These are phyloP conservation scores for Actinia equina DNA, from an alignment of 64 coral and sea anemone genomes.

Conservation along the genomic window DNA sequence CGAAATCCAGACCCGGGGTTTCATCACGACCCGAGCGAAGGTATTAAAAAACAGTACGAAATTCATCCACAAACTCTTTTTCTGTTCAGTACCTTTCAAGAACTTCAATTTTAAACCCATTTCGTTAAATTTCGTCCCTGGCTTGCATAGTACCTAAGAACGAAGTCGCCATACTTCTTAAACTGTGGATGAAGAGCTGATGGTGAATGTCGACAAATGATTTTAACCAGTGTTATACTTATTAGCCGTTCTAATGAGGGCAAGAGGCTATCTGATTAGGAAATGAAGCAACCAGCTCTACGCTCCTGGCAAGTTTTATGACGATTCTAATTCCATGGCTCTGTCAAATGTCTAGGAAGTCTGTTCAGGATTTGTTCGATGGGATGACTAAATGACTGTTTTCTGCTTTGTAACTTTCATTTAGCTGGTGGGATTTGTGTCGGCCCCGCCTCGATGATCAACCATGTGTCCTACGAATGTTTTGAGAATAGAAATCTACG, in stretches of 20 bases:
- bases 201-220: background rate
- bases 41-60: background rate
- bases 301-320: background rate
- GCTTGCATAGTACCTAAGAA: background rate
- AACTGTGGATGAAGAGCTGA: background rate
- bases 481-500: background rate
- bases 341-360: constrained; percentile 12
- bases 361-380: background rate
- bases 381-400: background rate
- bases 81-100: background rate
- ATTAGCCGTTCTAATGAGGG: background rate
- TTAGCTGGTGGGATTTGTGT: background rate
- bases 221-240: constrained; percentile 4
- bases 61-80: background rate
- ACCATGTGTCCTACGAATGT: background rate
- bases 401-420: constrained; percentile 27
- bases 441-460: background rate
- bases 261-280: constrained; percentile 21
- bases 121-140: background rate
- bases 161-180: background rate
- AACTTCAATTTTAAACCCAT: background rate
- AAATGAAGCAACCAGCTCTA: background rate
- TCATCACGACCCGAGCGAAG: background rate
- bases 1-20: background rate
- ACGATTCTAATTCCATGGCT: background rate